Evolutionary conservation across 2,888 invertebrate species (phyloP).

Genomic region (Synergus japonicus): DNA sequence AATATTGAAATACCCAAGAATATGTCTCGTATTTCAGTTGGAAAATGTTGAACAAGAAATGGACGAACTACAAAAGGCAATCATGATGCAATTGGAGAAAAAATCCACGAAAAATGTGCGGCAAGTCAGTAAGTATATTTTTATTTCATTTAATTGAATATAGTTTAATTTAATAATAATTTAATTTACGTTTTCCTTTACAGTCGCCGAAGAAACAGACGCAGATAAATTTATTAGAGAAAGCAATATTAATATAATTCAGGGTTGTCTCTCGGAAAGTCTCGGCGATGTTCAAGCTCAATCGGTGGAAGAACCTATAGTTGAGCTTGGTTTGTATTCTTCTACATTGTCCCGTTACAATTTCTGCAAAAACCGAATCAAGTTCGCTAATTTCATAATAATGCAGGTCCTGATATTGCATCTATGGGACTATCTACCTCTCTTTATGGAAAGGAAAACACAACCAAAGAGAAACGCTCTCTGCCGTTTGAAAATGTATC

Average conservation of each 20-base stretch:
- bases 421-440: slow-evolving; percentile 86
- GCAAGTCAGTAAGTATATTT: background rate
- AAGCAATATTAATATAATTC: slow-evolving; percentile 77
- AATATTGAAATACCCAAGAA: slow-evolving; percentile 23
- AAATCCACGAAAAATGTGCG: slow-evolving; percentile 70
- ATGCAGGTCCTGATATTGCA: slow-evolving; percentile 84
- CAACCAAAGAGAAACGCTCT: slow-evolving; percentile 45
- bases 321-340: slow-evolving; percentile 73
- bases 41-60: slow-evolving; percentile 80
- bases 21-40: slow-evolving; percentile 58
- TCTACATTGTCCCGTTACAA: background rate
- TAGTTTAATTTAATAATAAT: background rate
- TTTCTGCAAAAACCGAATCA: background rate
- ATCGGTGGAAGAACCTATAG: slow-evolving; percentile 50
- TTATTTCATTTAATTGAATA: background rate
- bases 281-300: slow-evolving; percentile 66
- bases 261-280: slow-evolving; percentile 73
- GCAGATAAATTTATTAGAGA: slow-evolving; percentile 77
- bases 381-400: background rate
- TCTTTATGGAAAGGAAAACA: slow-evolving; percentile 55
- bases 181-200: background rate
- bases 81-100: slow-evolving; percentile 88
- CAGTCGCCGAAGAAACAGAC: slow-evolving; percentile 69
- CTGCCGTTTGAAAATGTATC: slow-evolving; percentile 58
- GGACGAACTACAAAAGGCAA: slow-evolving; percentile 89